Conservation (phyloP, 1,140 invertebrate genomes). For the Oncopodura yosiiana region DNA sequence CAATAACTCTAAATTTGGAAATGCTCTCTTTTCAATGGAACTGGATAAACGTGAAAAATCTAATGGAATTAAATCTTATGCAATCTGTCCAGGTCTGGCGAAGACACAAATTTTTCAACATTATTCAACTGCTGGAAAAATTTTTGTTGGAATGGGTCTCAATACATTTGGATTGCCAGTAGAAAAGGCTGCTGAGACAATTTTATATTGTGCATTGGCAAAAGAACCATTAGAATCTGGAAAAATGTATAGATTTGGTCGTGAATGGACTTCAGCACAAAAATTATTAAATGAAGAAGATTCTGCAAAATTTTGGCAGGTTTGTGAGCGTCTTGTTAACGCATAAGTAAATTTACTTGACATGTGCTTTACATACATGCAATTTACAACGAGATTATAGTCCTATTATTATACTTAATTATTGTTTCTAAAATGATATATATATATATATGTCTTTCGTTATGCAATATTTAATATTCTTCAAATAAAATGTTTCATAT, state of each 20-base stretch:
- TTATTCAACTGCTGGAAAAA: conserved; percentile 33
- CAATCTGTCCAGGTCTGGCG: conserved; percentile 46
- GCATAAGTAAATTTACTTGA: too few species aligned
- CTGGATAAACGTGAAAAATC: conserved; percentile 38
- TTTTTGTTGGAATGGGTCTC: conserved; percentile 15
- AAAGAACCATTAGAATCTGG: conserved; percentile 38
- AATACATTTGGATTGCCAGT: conserved; percentile 1
- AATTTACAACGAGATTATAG: too few species aligned
- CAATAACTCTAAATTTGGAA: conserved; percentile 41
- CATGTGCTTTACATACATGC: too few species aligned
- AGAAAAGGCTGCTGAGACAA: conserved; percentile 38
- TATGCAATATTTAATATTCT: too few species aligned
- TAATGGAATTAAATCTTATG: conserved; percentile 42
- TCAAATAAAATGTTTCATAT: too few species aligned
- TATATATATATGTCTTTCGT: too few species aligned
- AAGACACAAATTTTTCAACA: conserved; percentile 44
- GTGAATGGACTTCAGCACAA: conserved; percentile 34
- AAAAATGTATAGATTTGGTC: conserved; percentile 39
- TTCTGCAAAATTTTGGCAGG: too few species aligned
- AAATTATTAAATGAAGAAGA: conserved; percentile 34
- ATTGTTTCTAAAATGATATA: too few species aligned
- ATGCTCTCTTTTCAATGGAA: conserved; percentile 38
- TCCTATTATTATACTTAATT: too few species aligned
- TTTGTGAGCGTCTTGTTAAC: too few species aligned
- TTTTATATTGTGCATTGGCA: conserved; percentile 39